Conservation (phyloP, 1,140 invertebrate species). For the Conopomorpha cramerella region DNA sequence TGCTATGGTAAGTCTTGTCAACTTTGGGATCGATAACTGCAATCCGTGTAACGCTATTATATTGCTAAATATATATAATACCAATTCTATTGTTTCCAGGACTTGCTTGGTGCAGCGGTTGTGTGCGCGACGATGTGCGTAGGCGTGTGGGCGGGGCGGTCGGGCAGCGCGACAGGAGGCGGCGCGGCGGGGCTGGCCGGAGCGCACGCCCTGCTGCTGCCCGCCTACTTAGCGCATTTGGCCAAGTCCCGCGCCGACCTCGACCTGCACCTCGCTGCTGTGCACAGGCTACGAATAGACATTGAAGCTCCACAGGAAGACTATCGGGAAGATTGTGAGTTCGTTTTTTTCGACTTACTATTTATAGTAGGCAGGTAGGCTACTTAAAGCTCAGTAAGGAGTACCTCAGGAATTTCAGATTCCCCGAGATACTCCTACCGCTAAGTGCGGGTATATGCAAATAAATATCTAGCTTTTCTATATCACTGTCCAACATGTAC, state of each 20-base stretch:
- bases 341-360: not conserved
- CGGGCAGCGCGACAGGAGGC: conserved; percentile 58
- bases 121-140: conserved; percentile 74
- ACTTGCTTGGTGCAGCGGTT: conserved; percentile 80
- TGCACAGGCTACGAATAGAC: conserved; percentile 72
- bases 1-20: conserved; percentile 65
- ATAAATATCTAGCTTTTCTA: too few relatives aligned
- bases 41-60: too few relatives aligned
- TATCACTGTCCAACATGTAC: too few relatives aligned
- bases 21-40: too few relatives aligned
- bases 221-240: conserved; percentile 81
- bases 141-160: conserved; percentile 62
- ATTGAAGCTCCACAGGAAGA: conserved; percentile 63
- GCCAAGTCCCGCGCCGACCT: conserved; percentile 79
- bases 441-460: too few relatives aligned
- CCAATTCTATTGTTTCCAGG: too few relatives aligned
- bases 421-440: too few relatives aligned
- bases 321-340: conserved; percentile 57
- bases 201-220: conserved; percentile 79
- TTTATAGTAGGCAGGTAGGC: too few relatives aligned
- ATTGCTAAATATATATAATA: too few relatives aligned
- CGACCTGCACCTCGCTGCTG: conserved; percentile 79
- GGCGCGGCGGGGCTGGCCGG: conserved; percentile 74
- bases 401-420: too few relatives aligned
- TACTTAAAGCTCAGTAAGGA: too few relatives aligned